These are phyloP conservation scores for Pachypanchax playfairii DNA, from an alignment of 2,113 vertebrate species.

Conservation along the genomic window DNA sequence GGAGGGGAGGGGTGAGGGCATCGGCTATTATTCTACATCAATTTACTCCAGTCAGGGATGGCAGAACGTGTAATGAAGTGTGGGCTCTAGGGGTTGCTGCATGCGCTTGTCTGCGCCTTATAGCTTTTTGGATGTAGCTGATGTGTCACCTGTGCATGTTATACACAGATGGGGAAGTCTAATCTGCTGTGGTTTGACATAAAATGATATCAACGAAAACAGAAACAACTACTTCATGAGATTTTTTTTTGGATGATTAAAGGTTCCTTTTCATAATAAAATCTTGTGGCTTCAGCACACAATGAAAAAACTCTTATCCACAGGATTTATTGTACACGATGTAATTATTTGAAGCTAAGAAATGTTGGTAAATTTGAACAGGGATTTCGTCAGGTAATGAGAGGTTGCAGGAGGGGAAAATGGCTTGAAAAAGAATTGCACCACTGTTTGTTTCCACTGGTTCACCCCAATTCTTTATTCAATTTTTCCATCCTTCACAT, in stretches of 20 bases:
- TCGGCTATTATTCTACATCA: constrained; percentile 75
- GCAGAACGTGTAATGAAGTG: constrained; percentile 74
- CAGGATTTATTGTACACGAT: constrained; percentile 3
- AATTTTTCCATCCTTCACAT: constrained; percentile 26
- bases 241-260: too few relatives aligned
- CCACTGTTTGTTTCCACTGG: constrained; percentile 17
- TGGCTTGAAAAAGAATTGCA: constrained; percentile 20
- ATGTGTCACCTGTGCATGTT: constrained; percentile 49
- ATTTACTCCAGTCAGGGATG: constrained; percentile 76
- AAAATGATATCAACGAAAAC: background rate
- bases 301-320: background rate
- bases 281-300: too few relatives aligned
- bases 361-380: constrained; percentile 17
- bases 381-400: constrained; percentile 26
- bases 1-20: constrained; percentile 40
- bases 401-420: constrained; percentile 15
- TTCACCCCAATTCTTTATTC: constrained; percentile 2
- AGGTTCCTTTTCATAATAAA: too few relatives aligned
- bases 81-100: constrained; percentile 70
- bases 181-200: constrained; percentile 13
- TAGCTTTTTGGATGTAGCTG: constrained; percentile 59
- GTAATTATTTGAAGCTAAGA: constrained; percentile 4
- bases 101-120: constrained; percentile 57
- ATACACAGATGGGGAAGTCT: constrained; percentile 43
- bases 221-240: too few relatives aligned